These are phyloP conservation scores for Dynastes hyllus DNA, from an alignment of 2,888 invertebrate genomes.

Conservation along the genomic window DNA sequence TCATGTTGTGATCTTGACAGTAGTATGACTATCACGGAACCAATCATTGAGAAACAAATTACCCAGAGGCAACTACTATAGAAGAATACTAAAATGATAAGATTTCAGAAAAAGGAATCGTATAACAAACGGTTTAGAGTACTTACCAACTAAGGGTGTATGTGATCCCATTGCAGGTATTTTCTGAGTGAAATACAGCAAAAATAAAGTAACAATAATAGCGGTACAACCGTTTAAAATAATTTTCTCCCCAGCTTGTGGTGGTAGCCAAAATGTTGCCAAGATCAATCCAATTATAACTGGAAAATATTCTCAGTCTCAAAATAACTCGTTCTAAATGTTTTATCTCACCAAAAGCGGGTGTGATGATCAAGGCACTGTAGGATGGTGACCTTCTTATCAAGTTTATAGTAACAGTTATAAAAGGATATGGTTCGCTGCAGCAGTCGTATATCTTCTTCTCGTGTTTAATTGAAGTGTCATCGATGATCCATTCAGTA, in stretches of 20 bases:
- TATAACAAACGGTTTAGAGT: neutral
- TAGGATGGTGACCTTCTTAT: slow-evolving; percentile 76
- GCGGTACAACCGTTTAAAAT: slow-evolving; percentile 76
- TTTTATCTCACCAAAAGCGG: slow-evolving; percentile 73
- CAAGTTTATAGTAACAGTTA: slow-evolving; percentile 73
- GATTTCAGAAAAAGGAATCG: neutral
- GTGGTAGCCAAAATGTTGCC: slow-evolving; percentile 78
- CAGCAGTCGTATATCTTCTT: slow-evolving; percentile 73
- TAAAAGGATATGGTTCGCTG: slow-evolving; percentile 73
- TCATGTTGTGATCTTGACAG: slow-evolving; percentile 71
- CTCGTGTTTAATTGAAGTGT: slow-evolving; percentile 68
- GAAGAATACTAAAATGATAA: slow-evolving; percentile 73
- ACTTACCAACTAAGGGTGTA: slow-evolving; percentile 75
- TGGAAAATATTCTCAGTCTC: slow-evolving; percentile 59
- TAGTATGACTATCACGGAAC: slow-evolving; percentile 74
- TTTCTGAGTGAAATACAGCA: slow-evolving; percentile 78
- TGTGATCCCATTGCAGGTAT: slow-evolving; percentile 74
- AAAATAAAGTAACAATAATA: slow-evolving; percentile 76
- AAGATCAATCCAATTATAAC: slow-evolving; percentile 77
- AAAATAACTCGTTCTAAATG: neutral
- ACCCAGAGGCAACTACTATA: slow-evolving; percentile 75
- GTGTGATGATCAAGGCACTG: slow-evolving; percentile 77
- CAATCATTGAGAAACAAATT: slow-evolving; percentile 73
- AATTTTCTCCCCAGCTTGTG: slow-evolving; percentile 79
- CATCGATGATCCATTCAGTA: slow-evolving; percentile 73